Conservation (phyloP, 2,113 vertebrate species). For the Tachysurus fulvidraco region DNA sequence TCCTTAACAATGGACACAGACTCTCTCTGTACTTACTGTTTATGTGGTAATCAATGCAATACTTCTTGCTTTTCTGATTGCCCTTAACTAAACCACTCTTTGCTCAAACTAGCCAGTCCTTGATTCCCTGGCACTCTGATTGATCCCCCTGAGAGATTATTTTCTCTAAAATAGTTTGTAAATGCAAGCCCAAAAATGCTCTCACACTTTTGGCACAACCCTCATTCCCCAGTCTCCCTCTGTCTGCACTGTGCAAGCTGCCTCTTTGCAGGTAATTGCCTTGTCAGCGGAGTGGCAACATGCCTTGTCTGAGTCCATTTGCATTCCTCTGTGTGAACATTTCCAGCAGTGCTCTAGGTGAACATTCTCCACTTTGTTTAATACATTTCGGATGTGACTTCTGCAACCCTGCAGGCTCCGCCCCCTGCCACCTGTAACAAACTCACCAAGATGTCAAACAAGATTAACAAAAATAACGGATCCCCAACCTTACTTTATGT, state of each 20-base stretch:
- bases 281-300: conserved; percentile 22
- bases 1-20: not conserved
- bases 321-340: conserved; percentile 41
- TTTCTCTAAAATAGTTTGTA: not conserved
- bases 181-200: conserved; percentile 20
- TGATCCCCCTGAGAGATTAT: not conserved
- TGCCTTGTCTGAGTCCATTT: conserved; percentile 39
- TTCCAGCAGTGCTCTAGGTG: conserved; percentile 53
- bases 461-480: conserved; percentile 80
- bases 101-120: not conserved
- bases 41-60: not conserved
- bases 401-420: conserved; percentile 64
- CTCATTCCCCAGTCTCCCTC: not conserved
- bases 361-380: conserved; percentile 62
- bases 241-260: not conserved
- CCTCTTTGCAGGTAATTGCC: not conserved
- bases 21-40: not conserved
- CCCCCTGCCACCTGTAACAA: conserved; percentile 70
- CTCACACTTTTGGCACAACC: conserved; percentile 4
- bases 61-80: not conserved
- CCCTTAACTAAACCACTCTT: not conserved
- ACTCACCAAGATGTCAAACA: conserved; percentile 73
- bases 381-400: conserved; percentile 76
- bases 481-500: conserved; percentile 77
- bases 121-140: not conserved